Conservation (phyloP, 2,888 invertebrate species). For the Drosophila paracracens region DNA sequence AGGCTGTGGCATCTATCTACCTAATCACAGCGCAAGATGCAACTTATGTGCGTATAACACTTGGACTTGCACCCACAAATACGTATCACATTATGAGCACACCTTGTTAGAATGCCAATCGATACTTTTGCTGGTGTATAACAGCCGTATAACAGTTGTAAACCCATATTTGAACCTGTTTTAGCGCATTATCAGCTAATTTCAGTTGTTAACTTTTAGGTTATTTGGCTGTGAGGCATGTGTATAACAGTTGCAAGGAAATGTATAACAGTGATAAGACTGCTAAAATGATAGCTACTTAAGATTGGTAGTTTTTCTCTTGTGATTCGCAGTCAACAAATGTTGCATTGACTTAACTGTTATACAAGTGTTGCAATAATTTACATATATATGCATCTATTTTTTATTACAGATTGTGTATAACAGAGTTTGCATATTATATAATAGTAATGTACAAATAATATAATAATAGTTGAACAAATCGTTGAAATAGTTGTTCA, state of each 20-base stretch:
- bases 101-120: background rate
- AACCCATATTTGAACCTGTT: background rate
- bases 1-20: constrained; percentile 4
- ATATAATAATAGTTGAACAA: background rate
- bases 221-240: background rate
- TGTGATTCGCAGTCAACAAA: too few species aligned
- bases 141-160: constrained; percentile 3
- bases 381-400: too few species aligned
- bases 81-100: background rate
- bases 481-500: background rate
- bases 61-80: constrained; percentile 1
- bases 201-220: background rate
- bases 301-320: too few species aligned
- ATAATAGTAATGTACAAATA: too few species aligned
- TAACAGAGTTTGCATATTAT: too few species aligned
- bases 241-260: background rate
- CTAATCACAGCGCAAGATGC: constrained; percentile 19
- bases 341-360: too few species aligned
- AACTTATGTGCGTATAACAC: constrained; percentile 24
- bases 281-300: too few species aligned
- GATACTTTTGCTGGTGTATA: background rate
- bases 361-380: too few species aligned
- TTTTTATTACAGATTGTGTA: too few species aligned
- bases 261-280: background rate
- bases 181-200: background rate